These are phyloP conservation scores for Hybos culiciformis DNA, from an alignment of 2,888 invertebrate genomes.

Conservation along the genomic window DNA sequence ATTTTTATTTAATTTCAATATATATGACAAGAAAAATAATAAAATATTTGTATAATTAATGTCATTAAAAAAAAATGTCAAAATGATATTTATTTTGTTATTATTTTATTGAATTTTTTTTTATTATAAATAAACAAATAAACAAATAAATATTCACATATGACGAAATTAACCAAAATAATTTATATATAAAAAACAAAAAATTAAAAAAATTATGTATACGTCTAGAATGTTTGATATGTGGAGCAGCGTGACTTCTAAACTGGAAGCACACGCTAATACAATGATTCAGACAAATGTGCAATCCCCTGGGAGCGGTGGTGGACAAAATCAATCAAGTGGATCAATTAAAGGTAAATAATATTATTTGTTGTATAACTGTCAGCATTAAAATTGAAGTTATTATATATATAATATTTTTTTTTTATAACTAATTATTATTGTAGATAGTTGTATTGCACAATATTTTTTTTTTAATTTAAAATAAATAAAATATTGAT, in stretches of 20 bases:
- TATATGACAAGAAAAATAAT: too few relatives aligned
- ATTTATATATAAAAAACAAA: not conserved
- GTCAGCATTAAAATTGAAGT: too few relatives aligned
- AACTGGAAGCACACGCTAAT: constrained; percentile 37
- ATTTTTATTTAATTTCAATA: too few relatives aligned
- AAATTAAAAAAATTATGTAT: constrained; percentile 30
- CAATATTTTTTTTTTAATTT: too few relatives aligned
- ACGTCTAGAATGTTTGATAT: constrained; percentile 39
- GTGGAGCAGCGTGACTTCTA: constrained; percentile 38
- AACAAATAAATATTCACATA: not conserved
- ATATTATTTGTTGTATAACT: too few relatives aligned
- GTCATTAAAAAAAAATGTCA: too few relatives aligned
- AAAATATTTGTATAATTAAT: too few relatives aligned
- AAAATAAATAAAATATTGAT: too few relatives aligned
- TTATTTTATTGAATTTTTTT: not conserved
- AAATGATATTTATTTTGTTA: too few relatives aligned
- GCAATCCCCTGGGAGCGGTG: constrained; percentile 34
- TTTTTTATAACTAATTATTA: too few relatives aligned
- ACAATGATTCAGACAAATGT: constrained; percentile 37
- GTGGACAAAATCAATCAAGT: constrained; percentile 34
- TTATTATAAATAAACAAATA: constrained; percentile 2
- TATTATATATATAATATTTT: too few relatives aligned
- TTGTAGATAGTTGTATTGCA: too few relatives aligned
- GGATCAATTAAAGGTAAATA: constrained; percentile 37
- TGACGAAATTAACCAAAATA: constrained; percentile 2